These are phyloP conservation scores for Dryobates pubescens DNA, from an alignment of 2,797 vertebrate genomes.

Conservation along the genomic window DNA sequence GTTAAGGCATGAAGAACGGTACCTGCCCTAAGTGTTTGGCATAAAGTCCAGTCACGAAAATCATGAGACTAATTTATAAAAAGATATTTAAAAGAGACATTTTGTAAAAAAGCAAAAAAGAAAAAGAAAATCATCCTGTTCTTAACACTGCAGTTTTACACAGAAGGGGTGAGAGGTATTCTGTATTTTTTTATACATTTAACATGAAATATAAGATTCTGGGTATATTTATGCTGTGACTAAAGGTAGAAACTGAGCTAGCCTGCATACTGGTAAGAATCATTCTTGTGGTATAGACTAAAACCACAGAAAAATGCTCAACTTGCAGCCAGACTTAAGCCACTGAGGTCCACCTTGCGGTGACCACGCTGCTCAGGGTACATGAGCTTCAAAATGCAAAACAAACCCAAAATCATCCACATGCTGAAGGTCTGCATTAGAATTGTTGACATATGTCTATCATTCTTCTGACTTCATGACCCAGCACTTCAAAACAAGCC, in stretches of 20 bases:
- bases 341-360: background rate
- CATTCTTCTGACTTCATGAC: background rate
- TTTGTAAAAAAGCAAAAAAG: background rate
- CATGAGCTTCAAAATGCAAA: background rate
- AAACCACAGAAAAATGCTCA: background rate
- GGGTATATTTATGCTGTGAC: background rate
- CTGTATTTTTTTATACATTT: background rate
- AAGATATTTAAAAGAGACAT: background rate
- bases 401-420: background rate
- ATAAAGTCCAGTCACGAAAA: background rate
- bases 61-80: background rate
- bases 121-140: background rate
- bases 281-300: background rate
- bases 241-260: background rate
- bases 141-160: background rate
- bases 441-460: background rate
- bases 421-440: background rate
- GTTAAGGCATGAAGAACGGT: background rate
- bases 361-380: background rate
- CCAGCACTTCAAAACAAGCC: background rate
- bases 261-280: rapidly evolving
- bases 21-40: background rate
- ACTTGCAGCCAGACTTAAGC: background rate
- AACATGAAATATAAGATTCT: background rate
- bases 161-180: background rate